A percentile compares a stretch with the other conserved stretches of the same genome.
These are phyloP conservation scores for Eptatretus burgeri DNA, from an alignment of 2,113 vertebrate species.

Conservation along the genomic window DNA sequence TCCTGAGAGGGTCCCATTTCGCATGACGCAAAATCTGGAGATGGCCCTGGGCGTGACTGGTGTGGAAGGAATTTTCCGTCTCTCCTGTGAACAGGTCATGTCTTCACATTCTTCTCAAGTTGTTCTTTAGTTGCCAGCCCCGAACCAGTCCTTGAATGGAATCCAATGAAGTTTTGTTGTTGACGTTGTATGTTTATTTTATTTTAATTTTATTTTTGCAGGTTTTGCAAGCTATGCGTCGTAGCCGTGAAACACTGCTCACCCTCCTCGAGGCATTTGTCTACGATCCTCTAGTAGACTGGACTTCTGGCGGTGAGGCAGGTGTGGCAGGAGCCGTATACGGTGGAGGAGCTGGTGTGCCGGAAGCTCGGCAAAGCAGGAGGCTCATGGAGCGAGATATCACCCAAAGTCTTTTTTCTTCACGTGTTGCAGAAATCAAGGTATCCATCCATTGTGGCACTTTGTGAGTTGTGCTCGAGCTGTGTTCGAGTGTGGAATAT, in stretches of 20 bases:
- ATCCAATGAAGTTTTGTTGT: no score
- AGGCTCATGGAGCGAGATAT: constrained; percentile 94
- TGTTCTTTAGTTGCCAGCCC: no score
- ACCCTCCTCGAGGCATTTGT: constrained; percentile 84
- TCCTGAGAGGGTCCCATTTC: constrained; percentile 85
- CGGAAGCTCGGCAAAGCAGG: constrained; percentile 84
- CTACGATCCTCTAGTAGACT: constrained; percentile 88
- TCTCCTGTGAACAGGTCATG: constrained; percentile 75
- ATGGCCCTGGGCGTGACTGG: constrained; percentile 72
- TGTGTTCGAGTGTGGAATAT: not conserved
- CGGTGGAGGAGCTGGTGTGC: constrained; percentile 79
- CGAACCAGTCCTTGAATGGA: no score
- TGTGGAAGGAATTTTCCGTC: constrained; percentile 83
- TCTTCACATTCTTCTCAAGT: no score
- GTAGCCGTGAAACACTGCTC: constrained; percentile 69
- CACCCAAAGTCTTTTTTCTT: constrained; percentile 84
- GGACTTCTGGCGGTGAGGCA: constrained; percentile 83
- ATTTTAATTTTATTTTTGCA: constrained; percentile 11
- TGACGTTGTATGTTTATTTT: no score
- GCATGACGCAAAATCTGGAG: constrained; percentile 96
- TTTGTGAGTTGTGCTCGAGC: not conserved
- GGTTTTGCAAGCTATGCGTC: constrained; percentile 87
- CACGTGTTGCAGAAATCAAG: constrained; percentile 88
- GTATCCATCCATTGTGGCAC: constrained; percentile 13
- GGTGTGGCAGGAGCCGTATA: constrained; percentile 91